These are phyloP conservation scores for Cephalopholis sonnerati DNA, from an alignment of 2,113 vertebrate genomes.

Conservation along the genomic window DNA sequence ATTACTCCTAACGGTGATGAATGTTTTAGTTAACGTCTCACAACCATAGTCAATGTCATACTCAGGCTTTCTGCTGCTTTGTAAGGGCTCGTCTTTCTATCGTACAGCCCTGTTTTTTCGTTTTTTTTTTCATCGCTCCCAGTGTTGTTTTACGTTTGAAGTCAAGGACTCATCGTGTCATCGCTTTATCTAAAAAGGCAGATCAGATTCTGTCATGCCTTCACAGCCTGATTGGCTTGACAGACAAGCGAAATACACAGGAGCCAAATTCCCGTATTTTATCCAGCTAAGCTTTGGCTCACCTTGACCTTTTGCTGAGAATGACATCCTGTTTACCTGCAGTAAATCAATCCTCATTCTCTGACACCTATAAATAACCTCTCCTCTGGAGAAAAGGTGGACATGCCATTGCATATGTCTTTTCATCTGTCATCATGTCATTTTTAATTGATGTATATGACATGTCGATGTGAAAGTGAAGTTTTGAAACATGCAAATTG, in stretches of 20 bases:
- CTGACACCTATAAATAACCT: constrained; percentile 68
- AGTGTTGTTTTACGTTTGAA: constrained; percentile 32
- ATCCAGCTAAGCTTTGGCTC: constrained; percentile 54
- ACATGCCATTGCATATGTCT: constrained; percentile 25
- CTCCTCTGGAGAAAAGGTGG: constrained; percentile 47
- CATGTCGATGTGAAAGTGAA: constrained; percentile 6
- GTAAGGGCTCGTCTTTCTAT: constrained; percentile 13
- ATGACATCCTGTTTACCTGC: constrained; percentile 70
- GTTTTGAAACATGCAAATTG: not conserved
- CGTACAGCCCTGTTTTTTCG: not conserved
- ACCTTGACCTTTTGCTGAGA: constrained; percentile 72
- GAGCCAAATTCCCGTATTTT: constrained; percentile 43
- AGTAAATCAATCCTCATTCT: constrained; percentile 69
- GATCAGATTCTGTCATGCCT: constrained; percentile 6
- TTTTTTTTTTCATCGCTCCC: not conserved
- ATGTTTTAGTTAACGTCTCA: constrained; percentile 73
- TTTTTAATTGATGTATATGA: constrained; percentile 23
- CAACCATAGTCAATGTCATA: constrained; percentile 64
- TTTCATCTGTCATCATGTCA: not conserved
- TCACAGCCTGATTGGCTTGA: constrained; percentile 14
- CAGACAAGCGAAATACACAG: constrained; percentile 44
- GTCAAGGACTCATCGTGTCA: constrained; percentile 17
- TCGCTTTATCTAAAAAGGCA: constrained; percentile 10
- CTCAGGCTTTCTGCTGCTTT: constrained; percentile 25
- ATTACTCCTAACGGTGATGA: constrained; percentile 83